Conservation (phyloP, 2,113 vertebrate genomes). For the Mobula hypostoma region DNA sequence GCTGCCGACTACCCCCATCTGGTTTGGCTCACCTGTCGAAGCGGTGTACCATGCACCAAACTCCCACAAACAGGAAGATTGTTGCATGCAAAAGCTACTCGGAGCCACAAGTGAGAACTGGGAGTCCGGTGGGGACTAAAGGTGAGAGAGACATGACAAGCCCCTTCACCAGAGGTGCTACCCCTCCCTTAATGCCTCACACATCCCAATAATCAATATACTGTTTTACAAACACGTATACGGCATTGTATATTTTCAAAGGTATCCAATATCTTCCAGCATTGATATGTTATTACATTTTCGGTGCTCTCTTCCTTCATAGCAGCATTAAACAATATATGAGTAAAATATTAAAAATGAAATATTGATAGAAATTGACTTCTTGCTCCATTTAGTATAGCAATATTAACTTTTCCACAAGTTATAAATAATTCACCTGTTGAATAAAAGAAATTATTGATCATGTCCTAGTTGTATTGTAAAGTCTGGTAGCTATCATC, state of each 20-base stretch:
- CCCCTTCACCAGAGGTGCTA: no score
- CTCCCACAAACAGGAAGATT: no score
- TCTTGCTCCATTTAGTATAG: neutral
- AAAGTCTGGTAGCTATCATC: neutral
- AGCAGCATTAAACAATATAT: neutral
- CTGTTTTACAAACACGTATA: neutral
- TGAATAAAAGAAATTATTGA: neutral
- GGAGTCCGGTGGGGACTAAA: no score
- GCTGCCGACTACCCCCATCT: no score
- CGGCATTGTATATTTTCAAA: neutral
- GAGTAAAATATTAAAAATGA: neutral
- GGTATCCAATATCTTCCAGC: neutral
- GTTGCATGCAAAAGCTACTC: no score
- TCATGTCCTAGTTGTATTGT: neutral
- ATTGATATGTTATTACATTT: no score
- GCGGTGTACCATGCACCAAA: no score
- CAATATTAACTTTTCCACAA: slow-evolving; percentile 1
- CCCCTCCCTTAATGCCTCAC: no score
- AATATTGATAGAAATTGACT: slow-evolving; percentile 17
- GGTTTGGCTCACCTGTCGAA: no score
- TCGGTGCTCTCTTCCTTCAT: neutral
- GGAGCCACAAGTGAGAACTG: no score
- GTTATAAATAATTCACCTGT: neutral
- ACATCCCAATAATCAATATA: slow-evolving; percentile 18
- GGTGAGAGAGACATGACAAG: no score